These are phyloP conservation scores for Petrocephalus schoutedeni DNA, from an alignment of 2,797 vertebrate genomes.

Conservation along the genomic window DNA sequence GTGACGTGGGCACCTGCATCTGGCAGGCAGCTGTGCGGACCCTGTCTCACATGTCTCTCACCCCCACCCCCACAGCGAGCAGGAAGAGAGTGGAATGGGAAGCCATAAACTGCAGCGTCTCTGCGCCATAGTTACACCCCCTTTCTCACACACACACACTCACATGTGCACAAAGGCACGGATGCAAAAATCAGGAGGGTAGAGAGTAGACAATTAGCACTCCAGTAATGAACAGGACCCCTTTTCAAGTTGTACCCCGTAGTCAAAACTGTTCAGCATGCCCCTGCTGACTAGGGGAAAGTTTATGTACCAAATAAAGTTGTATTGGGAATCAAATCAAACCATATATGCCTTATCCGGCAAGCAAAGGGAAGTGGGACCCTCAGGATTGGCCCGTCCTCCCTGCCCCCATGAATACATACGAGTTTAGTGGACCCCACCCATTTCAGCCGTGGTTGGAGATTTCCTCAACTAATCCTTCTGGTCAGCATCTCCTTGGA, in stretches of 20 bases:
- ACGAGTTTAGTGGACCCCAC: not conserved
- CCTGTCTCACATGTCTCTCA: slow-evolving; percentile 1
- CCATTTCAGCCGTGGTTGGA: not conserved
- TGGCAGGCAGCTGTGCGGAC: slow-evolving; percentile 40
- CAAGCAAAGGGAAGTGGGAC: not conserved
- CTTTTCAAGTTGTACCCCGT: not conserved
- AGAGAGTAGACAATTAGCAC: slow-evolving; percentile 21
- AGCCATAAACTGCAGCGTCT: not conserved
- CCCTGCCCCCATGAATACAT: not conserved
- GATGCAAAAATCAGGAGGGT: not conserved
- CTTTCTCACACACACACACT: not conserved
- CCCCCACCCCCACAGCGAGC: slow-evolving; percentile 17
- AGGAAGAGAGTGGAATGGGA: not conserved
- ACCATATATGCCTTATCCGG: not conserved
- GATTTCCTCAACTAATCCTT: not conserved
- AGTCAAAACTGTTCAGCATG: slow-evolving; percentile 4
- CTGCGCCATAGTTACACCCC: not conserved
- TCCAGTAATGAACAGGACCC: not conserved
- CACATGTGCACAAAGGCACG: not conserved
- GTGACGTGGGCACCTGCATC: slow-evolving; percentile 28
- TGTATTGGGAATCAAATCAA: not conserved
- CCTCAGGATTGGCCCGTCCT: not conserved
- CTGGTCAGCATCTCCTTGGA: not conserved
- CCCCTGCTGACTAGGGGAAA: not conserved
- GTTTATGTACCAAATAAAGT: not conserved